These are phyloP conservation scores for Aphodius sticticus DNA, from an alignment of 2,888 invertebrate genomes.

Conservation along the genomic window DNA sequence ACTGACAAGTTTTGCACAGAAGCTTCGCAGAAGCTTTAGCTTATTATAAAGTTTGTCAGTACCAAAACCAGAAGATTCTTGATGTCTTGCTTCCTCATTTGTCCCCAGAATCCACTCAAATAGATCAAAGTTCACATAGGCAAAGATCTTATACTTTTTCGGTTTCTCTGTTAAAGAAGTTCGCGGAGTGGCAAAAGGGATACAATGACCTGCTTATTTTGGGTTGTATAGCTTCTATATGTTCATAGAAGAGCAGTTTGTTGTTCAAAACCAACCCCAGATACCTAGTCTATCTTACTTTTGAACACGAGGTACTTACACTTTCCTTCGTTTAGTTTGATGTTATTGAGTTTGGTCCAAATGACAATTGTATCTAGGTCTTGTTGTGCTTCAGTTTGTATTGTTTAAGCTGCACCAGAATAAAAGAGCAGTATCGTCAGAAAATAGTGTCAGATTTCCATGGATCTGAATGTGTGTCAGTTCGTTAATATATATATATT, in stretches of 20 bases:
- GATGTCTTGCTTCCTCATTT: neutral
- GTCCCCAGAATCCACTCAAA: neutral
- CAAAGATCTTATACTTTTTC: neutral
- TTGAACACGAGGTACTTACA: neutral
- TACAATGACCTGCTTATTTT: neutral
- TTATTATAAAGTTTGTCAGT: too few relatives aligned
- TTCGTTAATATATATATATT: too few relatives aligned
- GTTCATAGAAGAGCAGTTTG: neutral
- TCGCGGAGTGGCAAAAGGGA: neutral
- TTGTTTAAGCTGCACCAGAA: neutral
- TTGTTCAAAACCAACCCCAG: neutral
- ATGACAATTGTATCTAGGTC: neutral
- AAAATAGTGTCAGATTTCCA: too few relatives aligned
- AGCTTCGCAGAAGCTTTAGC: too few relatives aligned
- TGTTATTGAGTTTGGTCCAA: neutral
- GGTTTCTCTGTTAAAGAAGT: neutral
- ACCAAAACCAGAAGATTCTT: neutral
- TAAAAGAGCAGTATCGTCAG: neutral
- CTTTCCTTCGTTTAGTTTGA: neutral
- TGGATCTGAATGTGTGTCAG: too few relatives aligned
- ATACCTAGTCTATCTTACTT: neutral
- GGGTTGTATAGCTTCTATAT: neutral
- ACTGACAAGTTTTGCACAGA: too few relatives aligned
- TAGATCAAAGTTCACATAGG: neutral
- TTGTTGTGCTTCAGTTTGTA: neutral